Percentiles rank a stretch among this genome's conserved stretches.
These are phyloP conservation scores for Leptodactylus fuscus DNA, from an alignment of 2,113 vertebrate genomes.

Conservation along the genomic window DNA sequence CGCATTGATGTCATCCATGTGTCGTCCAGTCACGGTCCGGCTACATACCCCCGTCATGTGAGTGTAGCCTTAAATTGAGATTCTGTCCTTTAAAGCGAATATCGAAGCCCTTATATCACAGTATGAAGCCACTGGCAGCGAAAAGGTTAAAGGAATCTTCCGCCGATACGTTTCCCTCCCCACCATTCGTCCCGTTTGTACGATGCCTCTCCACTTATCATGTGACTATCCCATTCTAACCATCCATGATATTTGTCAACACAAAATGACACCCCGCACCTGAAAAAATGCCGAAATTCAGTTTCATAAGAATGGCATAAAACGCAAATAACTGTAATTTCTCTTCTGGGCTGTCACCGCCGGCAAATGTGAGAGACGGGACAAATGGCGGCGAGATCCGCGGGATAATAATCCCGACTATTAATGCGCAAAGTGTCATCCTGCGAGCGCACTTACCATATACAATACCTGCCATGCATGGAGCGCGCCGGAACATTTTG, in stretches of 20 bases:
- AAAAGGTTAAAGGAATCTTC: too few species aligned
- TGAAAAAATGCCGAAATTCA: neutral
- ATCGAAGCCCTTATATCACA: too few species aligned
- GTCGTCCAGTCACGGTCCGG: too few species aligned
- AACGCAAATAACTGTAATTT: constrained; percentile 19
- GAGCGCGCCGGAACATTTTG: neutral
- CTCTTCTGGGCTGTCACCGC: neutral
- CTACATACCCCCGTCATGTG: too few species aligned
- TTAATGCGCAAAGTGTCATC: constrained; percentile 23
- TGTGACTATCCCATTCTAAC: neutral
- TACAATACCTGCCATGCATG: neutral
- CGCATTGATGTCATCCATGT: too few species aligned
- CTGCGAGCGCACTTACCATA: neutral
- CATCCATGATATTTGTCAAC: neutral
- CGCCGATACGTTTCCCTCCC: too few species aligned
- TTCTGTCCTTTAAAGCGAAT: too few species aligned
- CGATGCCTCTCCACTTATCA: too few species aligned
- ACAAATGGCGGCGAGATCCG: neutral
- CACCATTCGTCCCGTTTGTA: too few species aligned
- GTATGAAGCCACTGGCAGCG: too few species aligned
- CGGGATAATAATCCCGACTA: constrained; percentile 6
- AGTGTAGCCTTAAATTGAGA: too few species aligned
- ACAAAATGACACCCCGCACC: neutral
- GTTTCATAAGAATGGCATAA: neutral
- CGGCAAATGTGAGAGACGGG: neutral